phyloP scores from a whole-genome alignment of 1,140 invertebrate genomes.

The Araneus ventricosus region DNA sequence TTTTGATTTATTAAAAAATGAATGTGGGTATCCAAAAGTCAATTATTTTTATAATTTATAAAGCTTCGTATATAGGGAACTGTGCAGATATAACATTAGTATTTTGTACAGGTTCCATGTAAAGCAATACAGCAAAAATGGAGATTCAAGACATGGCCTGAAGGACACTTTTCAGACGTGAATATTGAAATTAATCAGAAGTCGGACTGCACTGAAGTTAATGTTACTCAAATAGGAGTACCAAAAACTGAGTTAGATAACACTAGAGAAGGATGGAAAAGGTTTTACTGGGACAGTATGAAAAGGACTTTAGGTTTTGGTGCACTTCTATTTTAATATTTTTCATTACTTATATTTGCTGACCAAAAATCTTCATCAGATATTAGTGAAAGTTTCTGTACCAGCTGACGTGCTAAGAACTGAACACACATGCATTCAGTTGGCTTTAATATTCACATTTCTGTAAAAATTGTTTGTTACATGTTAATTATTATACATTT shows the following conservation, averaged over 20 bases:
- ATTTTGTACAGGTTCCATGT: constrained; percentile 83
- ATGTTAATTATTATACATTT: background rate
- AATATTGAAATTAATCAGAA: constrained; percentile 91
- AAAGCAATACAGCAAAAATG: constrained; percentile 95
- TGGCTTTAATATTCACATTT: background rate
- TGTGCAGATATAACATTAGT: background rate
- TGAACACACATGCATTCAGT: background rate
- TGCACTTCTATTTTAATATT: constrained; percentile 69
- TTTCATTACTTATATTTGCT: background rate
- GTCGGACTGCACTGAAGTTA: constrained; percentile 90
- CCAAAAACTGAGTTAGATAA: constrained; percentile 76
- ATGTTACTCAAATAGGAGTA: constrained; percentile 84
- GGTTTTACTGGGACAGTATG: constrained; percentile 77
- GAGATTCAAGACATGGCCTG: constrained; percentile 97
- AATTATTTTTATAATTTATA: too few species aligned
- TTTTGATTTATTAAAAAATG: too few species aligned
- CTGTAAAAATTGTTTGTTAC: background rate
- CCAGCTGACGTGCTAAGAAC: background rate
- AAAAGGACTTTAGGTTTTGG: constrained; percentile 78
- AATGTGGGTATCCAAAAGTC: too few species aligned
- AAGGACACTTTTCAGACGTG: constrained; percentile 94
- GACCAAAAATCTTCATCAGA: background rate
- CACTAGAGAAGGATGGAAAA: constrained; percentile 77
- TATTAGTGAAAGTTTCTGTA: background rate
- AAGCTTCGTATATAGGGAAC: too few species aligned